These are phyloP conservation scores for Parnassius orleans DNA, from an alignment of 2,888 invertebrate species.

Conservation along the genomic window DNA sequence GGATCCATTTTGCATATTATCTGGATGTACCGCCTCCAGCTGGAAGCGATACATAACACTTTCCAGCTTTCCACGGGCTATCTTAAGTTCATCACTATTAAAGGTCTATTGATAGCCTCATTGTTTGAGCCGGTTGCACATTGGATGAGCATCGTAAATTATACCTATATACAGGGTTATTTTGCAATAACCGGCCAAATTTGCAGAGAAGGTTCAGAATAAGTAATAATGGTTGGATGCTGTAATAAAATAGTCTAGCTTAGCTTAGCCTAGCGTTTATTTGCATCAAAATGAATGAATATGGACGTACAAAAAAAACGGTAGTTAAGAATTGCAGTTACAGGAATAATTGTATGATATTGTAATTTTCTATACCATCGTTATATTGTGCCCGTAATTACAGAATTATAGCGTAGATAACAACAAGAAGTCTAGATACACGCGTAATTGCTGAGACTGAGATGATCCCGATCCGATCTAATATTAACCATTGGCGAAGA, in stretches of 20 bases:
- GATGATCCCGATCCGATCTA: slow-evolving; percentile 1
- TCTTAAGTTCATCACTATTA: slow-evolving; percentile 31
- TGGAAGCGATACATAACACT: slow-evolving; percentile 35
- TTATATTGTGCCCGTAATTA: slow-evolving; percentile 19
- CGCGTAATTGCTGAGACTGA: slow-evolving; percentile 13
- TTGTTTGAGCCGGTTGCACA: neutral
- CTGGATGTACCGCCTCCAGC: slow-evolving; percentile 43
- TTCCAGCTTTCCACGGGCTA: slow-evolving; percentile 37
- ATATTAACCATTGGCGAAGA: slow-evolving; percentile 10
- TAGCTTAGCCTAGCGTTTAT: too few species aligned
- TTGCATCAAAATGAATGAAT: neutral
- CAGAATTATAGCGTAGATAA: slow-evolving; percentile 13
- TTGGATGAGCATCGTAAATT: neutral
- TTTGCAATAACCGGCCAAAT: too few species aligned
- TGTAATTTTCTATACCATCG: slow-evolving; percentile 1
- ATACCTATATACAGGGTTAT: too few species aligned
- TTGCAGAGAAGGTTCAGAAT: too few species aligned
- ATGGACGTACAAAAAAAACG: slow-evolving; percentile 3
- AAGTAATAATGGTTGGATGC: too few species aligned
- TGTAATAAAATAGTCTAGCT: too few species aligned
- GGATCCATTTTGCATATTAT: slow-evolving; percentile 48
- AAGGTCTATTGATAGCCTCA: slow-evolving; percentile 28
- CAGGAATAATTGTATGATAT: slow-evolving; percentile 12
- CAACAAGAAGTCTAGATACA: slow-evolving; percentile 12
- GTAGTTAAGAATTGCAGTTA: neutral